Evolutionary conservation across 2,113 vertebrate genomes (phyloP).

Genomic region (Halichoerus grypus): DNA sequence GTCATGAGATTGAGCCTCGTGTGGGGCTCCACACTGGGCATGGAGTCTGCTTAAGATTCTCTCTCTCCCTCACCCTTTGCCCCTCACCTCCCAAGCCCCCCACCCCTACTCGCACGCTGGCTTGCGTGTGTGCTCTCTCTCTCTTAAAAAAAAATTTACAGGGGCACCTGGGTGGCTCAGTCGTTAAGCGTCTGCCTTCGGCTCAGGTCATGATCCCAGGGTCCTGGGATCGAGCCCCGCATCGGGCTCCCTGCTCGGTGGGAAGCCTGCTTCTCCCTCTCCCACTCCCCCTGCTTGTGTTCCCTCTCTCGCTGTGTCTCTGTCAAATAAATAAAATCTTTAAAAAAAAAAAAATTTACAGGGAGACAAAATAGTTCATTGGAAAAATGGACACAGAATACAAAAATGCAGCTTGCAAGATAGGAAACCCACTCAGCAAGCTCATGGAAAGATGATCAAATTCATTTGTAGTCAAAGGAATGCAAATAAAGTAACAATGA

Average conservation of each 20-base stretch:
- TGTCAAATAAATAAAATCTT: no score
- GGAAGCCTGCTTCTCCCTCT: no score
- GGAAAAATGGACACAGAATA: conserved; percentile 21
- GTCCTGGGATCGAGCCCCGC: no score
- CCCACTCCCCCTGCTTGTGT: no score
- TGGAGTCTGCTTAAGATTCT: background rate
- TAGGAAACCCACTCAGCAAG: background rate
- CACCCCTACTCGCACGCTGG: no score
- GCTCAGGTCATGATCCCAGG: no score
- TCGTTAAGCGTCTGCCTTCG: no score
- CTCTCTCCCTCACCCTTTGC: no score
- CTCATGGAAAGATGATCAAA: background rate
- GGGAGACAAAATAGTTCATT: background rate
- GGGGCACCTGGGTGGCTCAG: background rate
- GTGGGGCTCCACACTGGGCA: background rate
- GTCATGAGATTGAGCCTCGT: background rate
- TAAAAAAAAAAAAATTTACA: background rate
- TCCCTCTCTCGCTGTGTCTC: no score
- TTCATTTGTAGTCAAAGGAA: conserved; percentile 35
- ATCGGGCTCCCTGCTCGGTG: no score
- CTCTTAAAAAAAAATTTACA: background rate
- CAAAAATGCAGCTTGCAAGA: background rate
- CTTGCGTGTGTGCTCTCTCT: background rate
- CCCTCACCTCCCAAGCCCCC: no score
- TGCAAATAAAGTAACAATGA: background rate